Conservation (phyloP, 2,888 invertebrate genomes). For the Geophilus truncorum region DNA sequence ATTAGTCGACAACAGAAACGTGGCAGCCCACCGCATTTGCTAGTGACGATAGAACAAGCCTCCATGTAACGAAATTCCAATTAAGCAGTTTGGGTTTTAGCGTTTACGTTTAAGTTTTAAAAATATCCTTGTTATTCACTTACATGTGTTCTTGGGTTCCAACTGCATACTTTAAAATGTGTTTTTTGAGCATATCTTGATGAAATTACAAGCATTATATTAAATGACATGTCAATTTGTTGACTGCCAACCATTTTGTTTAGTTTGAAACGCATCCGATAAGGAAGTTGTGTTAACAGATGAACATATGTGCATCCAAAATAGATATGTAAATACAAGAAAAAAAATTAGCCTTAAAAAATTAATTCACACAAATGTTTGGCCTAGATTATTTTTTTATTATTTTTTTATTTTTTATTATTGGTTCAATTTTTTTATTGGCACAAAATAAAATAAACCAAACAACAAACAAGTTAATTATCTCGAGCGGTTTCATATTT, state of each 20-base stretch:
- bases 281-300: conserved; percentile 13
- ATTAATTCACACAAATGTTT: neutral
- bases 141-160: too few relatives aligned
- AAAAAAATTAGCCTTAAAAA: neutral
- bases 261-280: conserved; percentile 13
- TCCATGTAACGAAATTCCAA: neutral
- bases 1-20: conserved; percentile 27
- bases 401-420: neutral
- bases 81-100: neutral
- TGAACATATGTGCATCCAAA: conserved; percentile 22
- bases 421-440: too few relatives aligned
- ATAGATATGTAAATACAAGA: conserved; percentile 2
- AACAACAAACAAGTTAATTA: neutral
- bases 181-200: too few relatives aligned
- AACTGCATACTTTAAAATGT: too few relatives aligned
- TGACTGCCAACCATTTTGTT: conserved; percentile 20
- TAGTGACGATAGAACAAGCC: neutral
- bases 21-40: conserved; percentile 24
- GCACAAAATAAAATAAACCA: neutral
- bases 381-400: neutral
- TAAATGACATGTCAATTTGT: conserved; percentile 11
- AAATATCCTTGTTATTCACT: too few relatives aligned
- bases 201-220: neutral
- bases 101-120: too few relatives aligned
- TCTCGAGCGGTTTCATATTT: neutral